Conservation (phyloP, 2,888 invertebrate species). For the Polydrusus pterygomalis region DNA sequence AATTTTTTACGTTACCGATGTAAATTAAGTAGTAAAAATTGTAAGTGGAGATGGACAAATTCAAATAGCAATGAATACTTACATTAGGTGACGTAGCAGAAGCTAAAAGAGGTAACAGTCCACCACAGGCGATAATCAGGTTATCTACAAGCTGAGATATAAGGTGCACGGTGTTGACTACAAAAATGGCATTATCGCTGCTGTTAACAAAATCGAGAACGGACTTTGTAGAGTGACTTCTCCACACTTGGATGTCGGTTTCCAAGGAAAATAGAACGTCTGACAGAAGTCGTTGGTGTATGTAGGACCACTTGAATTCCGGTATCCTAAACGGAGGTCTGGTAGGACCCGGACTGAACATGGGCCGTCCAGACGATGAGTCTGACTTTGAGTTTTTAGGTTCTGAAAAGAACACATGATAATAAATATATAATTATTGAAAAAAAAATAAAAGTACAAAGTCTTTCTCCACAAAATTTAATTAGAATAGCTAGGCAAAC, state of each 20-base stretch:
- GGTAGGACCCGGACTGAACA: constrained; percentile 95
- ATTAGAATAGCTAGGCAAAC: no score
- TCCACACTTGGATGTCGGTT: constrained; percentile 95
- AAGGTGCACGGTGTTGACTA: constrained; percentile 98
- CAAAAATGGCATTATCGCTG: constrained; percentile 98
- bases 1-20: background rate
- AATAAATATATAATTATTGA: background rate
- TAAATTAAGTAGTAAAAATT: no score
- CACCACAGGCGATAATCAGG: constrained; percentile 98
- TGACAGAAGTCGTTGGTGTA: constrained; percentile 96
- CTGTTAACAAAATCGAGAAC: constrained; percentile 99
- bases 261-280: constrained; percentile 98
- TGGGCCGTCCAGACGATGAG: constrained; percentile 83
- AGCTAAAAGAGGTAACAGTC: constrained; percentile 95
- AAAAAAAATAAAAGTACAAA: no score
- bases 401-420: constrained; percentile 54
- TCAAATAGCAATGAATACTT: constrained; percentile 72
- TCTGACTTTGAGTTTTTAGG: constrained; percentile 77
- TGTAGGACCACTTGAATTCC: constrained; percentile 99
- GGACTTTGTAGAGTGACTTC: constrained; percentile 96
- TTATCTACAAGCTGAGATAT: constrained; percentile 99
- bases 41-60: no score
- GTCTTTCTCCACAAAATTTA: no score
- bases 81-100: constrained; percentile 99
- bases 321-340: constrained; percentile 98